Evolutionary conservation across 2,888 invertebrate species (phyloP).

Genomic region (Diploptera punctata): DNA sequence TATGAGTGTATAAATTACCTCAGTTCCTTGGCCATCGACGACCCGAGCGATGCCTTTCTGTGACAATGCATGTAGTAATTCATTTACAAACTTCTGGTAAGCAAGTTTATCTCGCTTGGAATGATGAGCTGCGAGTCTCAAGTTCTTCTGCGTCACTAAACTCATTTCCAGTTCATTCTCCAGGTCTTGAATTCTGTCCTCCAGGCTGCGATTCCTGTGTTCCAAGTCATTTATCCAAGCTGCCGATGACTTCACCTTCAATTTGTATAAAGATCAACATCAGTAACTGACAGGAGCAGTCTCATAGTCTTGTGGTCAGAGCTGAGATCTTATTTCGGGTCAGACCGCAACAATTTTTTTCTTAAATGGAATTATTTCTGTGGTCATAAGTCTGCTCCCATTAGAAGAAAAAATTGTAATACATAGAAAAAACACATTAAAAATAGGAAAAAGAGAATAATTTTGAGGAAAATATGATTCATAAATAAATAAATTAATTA

Average conservation of each 20-base stretch:
- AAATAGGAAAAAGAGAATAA: too few relatives aligned
- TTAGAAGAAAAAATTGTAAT: too few relatives aligned
- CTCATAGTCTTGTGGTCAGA: too few relatives aligned
- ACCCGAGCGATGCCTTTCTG: slow-evolving; percentile 15
- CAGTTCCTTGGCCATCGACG: slow-evolving; percentile 25
- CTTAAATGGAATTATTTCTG: too few relatives aligned
- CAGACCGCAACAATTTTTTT: too few relatives aligned
- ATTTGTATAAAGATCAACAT: background rate
- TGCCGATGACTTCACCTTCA: slow-evolving; percentile 1
- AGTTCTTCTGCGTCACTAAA: slow-evolving; percentile 13
- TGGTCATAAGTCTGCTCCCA: too few relatives aligned
- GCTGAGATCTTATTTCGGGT: too few relatives aligned
- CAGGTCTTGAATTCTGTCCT: slow-evolving; percentile 11
- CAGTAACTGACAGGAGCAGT: too few relatives aligned
- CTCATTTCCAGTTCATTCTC: slow-evolving; percentile 20
- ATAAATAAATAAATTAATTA: too few relatives aligned
- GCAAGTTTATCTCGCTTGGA: slow-evolving; percentile 7
- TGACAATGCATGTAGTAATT: slow-evolving; percentile 1
- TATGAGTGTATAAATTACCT: slow-evolving; percentile 14
- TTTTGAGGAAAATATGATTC: too few relatives aligned
- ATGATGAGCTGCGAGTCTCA: slow-evolving; percentile 15
- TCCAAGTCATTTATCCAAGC: background rate
- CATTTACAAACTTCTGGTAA: slow-evolving; percentile 30
- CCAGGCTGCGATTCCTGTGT: background rate
- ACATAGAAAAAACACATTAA: too few relatives aligned